Evolutionary conservation across 2,888 invertebrate genomes (phyloP), one percentile per base, ranked within the genome.

Genomic region (Pantelozetes paolii): DNA sequence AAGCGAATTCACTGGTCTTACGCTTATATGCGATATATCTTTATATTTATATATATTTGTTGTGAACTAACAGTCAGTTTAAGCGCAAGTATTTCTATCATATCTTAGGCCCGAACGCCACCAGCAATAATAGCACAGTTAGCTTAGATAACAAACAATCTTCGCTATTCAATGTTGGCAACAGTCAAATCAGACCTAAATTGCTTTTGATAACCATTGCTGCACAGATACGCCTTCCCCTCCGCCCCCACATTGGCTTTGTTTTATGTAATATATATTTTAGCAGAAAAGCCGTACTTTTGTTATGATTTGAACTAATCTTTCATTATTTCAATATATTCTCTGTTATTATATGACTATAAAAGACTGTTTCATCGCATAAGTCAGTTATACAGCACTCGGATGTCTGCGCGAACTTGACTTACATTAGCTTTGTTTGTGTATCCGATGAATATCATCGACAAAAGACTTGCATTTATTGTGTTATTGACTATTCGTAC

Each of bases 121-220:
- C 20, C 40, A 64, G 64, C 64, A 64, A 64, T 64, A 64, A 64
- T 64, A 64, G 64, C 20, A 64, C 40, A 36, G 40, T 36, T 64
- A 64, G 36, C 36, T 30, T 40, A 36, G 36, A 64, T 40, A 64
- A 64, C 64, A 64, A 64, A 64, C 64, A 64, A 64, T 64, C 64
- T 64, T 64, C 40, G 64, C 64, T 64, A 64, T 64, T 20, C 36
- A 64, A 32, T 5, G 3, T 23, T 64, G 20, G n/a, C 69, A 69
- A 69, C 26, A 69, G 26, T 69, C 11, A 26, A 69, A 69, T 64
- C 69, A 67, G 15, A 36, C 45, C 42, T 30, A 69, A 69, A 69
- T 69, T 69, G 69, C 42, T 69, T 69, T 23, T 45, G 26, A 69
- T 69, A 69, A 69, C 23, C 69, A 69, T 40, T 26, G 26, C 42